phyloP scores from a whole-genome alignment of 2,888 invertebrate genomes.

The Ctenicera cuprea region DNA sequence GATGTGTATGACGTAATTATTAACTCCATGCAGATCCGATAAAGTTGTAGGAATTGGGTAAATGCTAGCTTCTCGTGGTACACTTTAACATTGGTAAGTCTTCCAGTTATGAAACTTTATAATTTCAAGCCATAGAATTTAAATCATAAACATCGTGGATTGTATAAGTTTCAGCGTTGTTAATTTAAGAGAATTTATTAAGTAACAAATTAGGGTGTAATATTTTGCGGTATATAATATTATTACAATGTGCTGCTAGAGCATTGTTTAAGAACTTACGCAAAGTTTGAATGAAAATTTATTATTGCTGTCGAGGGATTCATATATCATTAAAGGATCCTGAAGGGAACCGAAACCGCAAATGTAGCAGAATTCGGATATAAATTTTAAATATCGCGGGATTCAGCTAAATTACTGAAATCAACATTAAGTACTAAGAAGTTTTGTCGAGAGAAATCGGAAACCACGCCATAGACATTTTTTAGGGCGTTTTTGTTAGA shows the following conservation, averaged over 20 bases:
- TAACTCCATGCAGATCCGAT: no score
- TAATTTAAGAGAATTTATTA: slow-evolving; percentile 43
- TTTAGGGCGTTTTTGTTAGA: no score
- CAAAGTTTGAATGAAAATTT: slow-evolving; percentile 52
- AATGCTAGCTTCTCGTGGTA: no score
- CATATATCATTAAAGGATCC: slow-evolving; percentile 48
- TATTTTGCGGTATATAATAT: slow-evolving; percentile 42
- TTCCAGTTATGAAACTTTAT: not conserved
- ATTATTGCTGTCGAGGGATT: slow-evolving; percentile 49
- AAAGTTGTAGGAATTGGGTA: no score
- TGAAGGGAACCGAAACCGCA: slow-evolving; percentile 48
- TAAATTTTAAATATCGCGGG: slow-evolving; percentile 50
- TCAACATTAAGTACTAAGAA: slow-evolving; percentile 39
- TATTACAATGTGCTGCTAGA: slow-evolving; percentile 46
- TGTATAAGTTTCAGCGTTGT: slow-evolving; percentile 40
- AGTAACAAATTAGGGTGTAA: slow-evolving; percentile 45
- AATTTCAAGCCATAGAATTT: not conserved
- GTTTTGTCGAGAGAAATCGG: not conserved
- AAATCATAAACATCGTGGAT: slow-evolving; percentile 34
- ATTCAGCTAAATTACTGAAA: slow-evolving; percentile 45
- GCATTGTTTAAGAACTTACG: slow-evolving; percentile 51
- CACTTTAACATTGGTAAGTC: no score
- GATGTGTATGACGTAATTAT: no score
- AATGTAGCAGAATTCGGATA: slow-evolving; percentile 47
- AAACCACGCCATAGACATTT: no score